A percentile compares a stretch with the other conserved stretches of the same genome.
phyloP scores from a whole-genome alignment of 2,888 invertebrate species.

The Macaria notata region DNA sequence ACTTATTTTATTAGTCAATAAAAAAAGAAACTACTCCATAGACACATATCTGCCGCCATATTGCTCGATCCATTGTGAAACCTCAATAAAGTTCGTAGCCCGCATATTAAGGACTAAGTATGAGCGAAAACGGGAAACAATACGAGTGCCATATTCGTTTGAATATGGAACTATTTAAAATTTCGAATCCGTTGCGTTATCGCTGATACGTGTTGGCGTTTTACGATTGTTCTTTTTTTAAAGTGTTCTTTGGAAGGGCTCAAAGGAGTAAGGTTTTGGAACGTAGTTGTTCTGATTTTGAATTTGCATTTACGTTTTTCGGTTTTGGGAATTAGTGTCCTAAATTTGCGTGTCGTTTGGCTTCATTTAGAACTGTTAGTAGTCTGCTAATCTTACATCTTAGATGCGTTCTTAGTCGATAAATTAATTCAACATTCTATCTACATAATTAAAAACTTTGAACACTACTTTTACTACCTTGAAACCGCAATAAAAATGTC shows the following conservation, averaged over 20 bases:
- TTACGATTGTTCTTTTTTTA: constrained; percentile 71
- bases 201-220: constrained; percentile 75
- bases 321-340: no score
- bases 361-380: no score
- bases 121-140: constrained; percentile 80
- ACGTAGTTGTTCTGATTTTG: neutral
- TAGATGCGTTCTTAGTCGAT: no score
- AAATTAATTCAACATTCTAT: no score
- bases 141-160: constrained; percentile 76
- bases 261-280: neutral
- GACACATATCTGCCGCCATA: constrained; percentile 60
- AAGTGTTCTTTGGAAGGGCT: constrained; percentile 25
- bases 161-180: constrained; percentile 81
- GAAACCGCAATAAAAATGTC: no score
- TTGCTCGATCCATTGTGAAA: constrained; percentile 74
- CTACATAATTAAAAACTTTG: no score
- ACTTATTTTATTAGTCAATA: constrained; percentile 43
- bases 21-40: constrained; percentile 52
- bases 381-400: no score
- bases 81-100: constrained; percentile 73
- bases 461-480: no score
- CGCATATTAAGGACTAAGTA: constrained; percentile 78
- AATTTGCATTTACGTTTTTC: neutral
- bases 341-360: no score
- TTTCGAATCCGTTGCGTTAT: constrained; percentile 82